Conservation (phyloP, 2,888 invertebrate genomes). For the Ariolimax columbianus region DNA sequence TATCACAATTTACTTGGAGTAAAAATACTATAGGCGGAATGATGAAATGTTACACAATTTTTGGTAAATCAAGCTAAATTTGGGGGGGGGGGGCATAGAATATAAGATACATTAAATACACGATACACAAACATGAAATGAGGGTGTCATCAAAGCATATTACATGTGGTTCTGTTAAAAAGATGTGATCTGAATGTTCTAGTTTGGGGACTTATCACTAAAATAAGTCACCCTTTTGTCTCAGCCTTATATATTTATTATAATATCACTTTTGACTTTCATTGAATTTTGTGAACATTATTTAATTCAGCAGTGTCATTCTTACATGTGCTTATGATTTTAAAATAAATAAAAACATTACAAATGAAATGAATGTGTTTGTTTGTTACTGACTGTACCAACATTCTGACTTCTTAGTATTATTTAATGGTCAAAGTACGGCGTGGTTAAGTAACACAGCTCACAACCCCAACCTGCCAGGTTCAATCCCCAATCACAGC, state of each 20-base stretch:
- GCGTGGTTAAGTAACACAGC: too few relatives aligned
- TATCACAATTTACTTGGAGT: too few relatives aligned
- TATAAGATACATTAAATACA: too few relatives aligned
- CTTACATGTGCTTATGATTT: neutral
- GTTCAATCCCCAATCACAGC: too few relatives aligned
- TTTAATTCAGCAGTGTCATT: neutral
- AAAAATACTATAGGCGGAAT: too few relatives aligned
- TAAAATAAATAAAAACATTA: neutral
- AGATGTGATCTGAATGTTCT: neutral
- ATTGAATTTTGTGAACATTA: neutral
- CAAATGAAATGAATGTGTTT: neutral
- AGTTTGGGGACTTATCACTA: neutral
- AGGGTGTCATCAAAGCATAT: neutral
- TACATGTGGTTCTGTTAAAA: neutral
- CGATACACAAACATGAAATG: too few relatives aligned
- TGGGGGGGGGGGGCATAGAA: too few relatives aligned
- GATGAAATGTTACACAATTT: too few relatives aligned
- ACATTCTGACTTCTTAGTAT: neutral
- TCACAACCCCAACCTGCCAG: too few relatives aligned
- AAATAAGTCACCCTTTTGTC: neutral
- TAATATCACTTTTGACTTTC: neutral
- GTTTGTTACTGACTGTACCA: neutral
- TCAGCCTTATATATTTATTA: neutral
- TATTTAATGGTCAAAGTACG: too few relatives aligned
- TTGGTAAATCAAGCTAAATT: too few relatives aligned